phyloP scores from a whole-genome alignment of 2,113 vertebrate genomes.

The Ginglymostoma cirratum region DNA sequence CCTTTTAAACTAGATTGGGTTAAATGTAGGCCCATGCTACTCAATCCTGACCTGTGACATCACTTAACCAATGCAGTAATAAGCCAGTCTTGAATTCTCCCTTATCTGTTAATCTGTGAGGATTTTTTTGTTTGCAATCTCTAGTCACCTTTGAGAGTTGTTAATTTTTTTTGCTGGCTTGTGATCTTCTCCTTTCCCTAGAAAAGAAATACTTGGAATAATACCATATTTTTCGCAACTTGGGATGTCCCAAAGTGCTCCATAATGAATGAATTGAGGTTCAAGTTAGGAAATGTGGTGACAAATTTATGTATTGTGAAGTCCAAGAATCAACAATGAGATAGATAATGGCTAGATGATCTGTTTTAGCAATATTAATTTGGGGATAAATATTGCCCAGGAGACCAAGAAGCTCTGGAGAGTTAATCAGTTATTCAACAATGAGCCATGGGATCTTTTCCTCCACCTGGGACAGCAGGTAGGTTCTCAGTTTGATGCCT shows the following conservation, averaged over 20 bases:
- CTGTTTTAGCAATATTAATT: too few relatives aligned
- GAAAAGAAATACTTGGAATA: not conserved
- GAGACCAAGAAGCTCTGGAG: too few relatives aligned
- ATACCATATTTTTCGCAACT: not conserved
- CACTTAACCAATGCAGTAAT: not conserved
- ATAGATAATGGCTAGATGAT: too few relatives aligned
- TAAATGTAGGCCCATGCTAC: not conserved
- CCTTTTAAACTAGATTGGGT: not conserved
- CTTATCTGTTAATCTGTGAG: not conserved
- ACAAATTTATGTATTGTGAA: too few relatives aligned
- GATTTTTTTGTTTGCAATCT: not conserved
- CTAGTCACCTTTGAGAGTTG: not conserved
- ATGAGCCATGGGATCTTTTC: too few relatives aligned
- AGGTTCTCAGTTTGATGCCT: too few relatives aligned
- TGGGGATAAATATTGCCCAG: too few relatives aligned
- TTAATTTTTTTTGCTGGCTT: not conserved
- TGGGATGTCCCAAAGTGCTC: not conserved
- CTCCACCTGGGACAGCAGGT: too few relatives aligned
- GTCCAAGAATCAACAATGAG: too few relatives aligned
- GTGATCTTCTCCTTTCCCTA: not conserved
- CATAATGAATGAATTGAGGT: not conserved
- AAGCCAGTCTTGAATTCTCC: not conserved
- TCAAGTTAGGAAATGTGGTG: not conserved
- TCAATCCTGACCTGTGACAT: not conserved
- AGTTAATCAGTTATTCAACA: too few relatives aligned